Conservation (phyloP, 2,888 invertebrate species). For the Drosophila flavopinicola region DNA sequence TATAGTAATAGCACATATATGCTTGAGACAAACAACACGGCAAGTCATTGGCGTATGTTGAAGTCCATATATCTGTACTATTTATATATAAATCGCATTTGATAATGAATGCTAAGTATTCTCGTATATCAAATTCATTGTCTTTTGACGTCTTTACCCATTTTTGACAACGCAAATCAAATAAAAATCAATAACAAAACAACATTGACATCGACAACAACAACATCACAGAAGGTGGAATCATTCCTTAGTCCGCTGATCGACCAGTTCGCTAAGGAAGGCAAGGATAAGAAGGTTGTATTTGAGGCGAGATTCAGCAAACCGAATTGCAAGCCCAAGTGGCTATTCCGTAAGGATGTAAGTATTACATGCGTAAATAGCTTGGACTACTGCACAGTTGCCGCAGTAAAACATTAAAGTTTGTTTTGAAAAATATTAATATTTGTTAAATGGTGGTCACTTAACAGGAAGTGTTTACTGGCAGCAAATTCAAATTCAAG, state of each 20-base stretch:
- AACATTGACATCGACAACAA: constrained; percentile 8
- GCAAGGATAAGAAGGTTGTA: constrained; percentile 96
- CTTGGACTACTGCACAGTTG: no score
- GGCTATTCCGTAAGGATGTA: constrained; percentile 96
- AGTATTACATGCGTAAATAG: constrained; percentile 84
- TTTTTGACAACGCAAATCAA: constrained; percentile 83
- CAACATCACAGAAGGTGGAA: constrained; percentile 92
- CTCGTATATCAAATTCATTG: constrained; percentile 67
- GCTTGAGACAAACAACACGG: background rate
- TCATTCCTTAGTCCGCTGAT: constrained; percentile 96
- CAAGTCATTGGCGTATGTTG: background rate
- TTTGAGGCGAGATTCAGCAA: constrained; percentile 98
- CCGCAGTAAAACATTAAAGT: no score
- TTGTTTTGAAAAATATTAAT: background rate
- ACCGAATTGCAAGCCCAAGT: constrained; percentile 96
- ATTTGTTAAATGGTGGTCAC: background rate
- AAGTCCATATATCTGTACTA: constrained; percentile 19
- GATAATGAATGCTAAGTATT: constrained; percentile 38
- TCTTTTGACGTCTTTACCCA: constrained; percentile 81
- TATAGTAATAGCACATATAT: constrained; percentile 13
- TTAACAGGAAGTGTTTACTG: constrained; percentile 94
- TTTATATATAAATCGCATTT: constrained; percentile 4
- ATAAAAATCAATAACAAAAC: constrained; percentile 5
- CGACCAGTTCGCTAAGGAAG: constrained; percentile 97
- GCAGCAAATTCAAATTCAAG: constrained; percentile 98